Conservation (phyloP, 2,797 vertebrate genomes). For the Acanthurus tractus region DNA sequence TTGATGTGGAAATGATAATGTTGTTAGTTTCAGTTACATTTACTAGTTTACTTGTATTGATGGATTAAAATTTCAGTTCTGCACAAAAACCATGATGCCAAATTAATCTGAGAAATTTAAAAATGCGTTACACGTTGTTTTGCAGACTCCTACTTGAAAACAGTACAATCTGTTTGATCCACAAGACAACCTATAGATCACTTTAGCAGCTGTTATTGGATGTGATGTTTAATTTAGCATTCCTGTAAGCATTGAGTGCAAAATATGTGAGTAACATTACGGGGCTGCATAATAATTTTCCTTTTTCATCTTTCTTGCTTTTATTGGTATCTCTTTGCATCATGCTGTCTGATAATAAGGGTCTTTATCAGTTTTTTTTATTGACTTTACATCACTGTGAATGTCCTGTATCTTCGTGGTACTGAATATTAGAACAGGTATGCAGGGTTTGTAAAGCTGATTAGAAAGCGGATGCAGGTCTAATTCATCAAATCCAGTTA, state of each 20-base stretch:
- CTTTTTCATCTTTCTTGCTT: constrained; percentile 16
- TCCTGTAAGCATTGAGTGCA: constrained; percentile 2
- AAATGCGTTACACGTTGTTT: too few species aligned
- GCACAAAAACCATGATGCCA: too few species aligned
- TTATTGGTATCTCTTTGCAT: constrained; percentile 38
- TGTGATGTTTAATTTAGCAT: constrained; percentile 22
- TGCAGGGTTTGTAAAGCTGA: constrained; percentile 68
- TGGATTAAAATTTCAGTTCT: not conserved
- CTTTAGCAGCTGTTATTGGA: constrained; percentile 8
- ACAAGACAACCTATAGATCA: not conserved
- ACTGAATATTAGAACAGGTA: constrained; percentile 47
- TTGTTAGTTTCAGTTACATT: too few species aligned
- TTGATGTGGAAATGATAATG: too few species aligned
- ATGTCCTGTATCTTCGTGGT: constrained; percentile 19
- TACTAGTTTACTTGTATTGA: too few species aligned
- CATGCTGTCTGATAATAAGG: constrained; percentile 4
- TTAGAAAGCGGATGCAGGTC: constrained; percentile 56
- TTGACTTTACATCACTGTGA: constrained; percentile 32
- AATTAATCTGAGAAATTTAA: not conserved
- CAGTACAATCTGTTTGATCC: too few species aligned
- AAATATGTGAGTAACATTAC: constrained; percentile 3
- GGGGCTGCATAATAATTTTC: not conserved
- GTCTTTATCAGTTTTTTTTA: constrained; percentile 26
- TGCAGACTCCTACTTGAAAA: too few species aligned
- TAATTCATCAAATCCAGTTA: constrained; percentile 76